Evolutionary conservation across 2,888 invertebrate genomes (phyloP), one percentile per base, ranked within the genome.

Genomic region (Cerceris rybyensis): DNA sequence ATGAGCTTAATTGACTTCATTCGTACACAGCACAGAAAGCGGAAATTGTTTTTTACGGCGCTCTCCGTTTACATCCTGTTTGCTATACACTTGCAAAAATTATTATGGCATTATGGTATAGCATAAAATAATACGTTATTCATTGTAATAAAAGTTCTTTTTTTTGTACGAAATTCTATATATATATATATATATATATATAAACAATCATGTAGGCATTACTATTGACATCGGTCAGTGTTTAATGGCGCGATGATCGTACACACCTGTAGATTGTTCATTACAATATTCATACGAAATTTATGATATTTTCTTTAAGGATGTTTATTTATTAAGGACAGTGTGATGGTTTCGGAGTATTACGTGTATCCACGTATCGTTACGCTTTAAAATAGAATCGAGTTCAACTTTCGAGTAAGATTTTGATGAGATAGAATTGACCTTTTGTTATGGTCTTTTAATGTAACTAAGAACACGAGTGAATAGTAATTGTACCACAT

Each of bases 291-390:
- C 46, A 13, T 39, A 46, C 11, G 49, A 60, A 63, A 66, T 75
- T 68, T 8, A 67, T 67, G 14, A 49, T 66, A 49, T 67, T 58
- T 67, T 55, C 6, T n/a, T 71, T 66, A 17, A 28, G 17, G 6
- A 64, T 39, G 50, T 13, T 80, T 72, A 71, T 76, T 80, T 76
- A 76, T 80, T 74, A 68, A 80, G 9, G 43, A 61, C n/a, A 66
- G 50, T 75, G 66, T 50, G 61, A 66, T 59, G 39, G 14, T 67
- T 59, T 50, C 16, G n/a, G 49, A 68, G 17, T 61, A 58, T 73
- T 80, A 72, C 66, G 70, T 67, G 71, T 69, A 54, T 50, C 46
- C 68, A 80, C 73, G 80, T 66, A 65, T 61, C 16, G 17, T 57
- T 75, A 39, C 57, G 61, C 43, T 72, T 80, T 67, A 75, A 80